Percentiles rank a stretch among this genome's conserved stretches.
These are phyloP conservation scores for Corythornis cristatus DNA, from an alignment of 2,113 vertebrate genomes.

Conservation along the genomic window DNA sequence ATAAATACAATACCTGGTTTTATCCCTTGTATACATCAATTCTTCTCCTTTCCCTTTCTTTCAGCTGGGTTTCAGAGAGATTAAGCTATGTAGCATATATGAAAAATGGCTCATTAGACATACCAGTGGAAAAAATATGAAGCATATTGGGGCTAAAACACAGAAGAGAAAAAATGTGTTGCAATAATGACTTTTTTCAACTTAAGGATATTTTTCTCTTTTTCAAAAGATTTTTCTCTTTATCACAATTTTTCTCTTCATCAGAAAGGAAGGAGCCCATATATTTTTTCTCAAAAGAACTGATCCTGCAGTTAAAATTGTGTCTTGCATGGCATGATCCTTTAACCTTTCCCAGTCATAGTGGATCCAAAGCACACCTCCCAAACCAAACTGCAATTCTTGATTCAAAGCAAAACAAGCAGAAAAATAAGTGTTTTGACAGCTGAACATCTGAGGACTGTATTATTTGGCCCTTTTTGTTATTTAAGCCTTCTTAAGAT, in stretches of 20 bases:
- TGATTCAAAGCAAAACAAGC: not conserved
- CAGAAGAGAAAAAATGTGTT: not conserved
- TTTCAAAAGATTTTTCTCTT: not conserved
- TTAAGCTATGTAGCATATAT: conserved; percentile 23
- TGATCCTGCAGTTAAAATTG: not conserved
- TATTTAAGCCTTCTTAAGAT: not conserved
- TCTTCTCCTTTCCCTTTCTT: not conserved
- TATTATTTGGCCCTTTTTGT: not conserved
- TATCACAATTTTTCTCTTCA: not conserved
- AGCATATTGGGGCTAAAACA: conserved; percentile 18
- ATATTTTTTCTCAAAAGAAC: not conserved
- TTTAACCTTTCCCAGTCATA: not conserved
- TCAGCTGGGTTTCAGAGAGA: not conserved
- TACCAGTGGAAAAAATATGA: not conserved
- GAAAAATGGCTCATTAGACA: conserved; percentile 34
- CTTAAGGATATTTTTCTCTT: not conserved
- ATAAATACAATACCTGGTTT: not conserved
- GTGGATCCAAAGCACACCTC: not conserved
- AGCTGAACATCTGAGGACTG: not conserved
- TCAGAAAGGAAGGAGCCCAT: not conserved
- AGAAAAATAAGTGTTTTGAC: not conserved
- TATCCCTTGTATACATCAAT: not conserved
- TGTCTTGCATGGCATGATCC: not conserved
- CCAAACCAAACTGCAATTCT: not conserved
- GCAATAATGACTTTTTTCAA: not conserved